Evolutionary conservation across 2,888 invertebrate genomes (phyloP).

Genomic region (Strigamia maritima): DNA sequence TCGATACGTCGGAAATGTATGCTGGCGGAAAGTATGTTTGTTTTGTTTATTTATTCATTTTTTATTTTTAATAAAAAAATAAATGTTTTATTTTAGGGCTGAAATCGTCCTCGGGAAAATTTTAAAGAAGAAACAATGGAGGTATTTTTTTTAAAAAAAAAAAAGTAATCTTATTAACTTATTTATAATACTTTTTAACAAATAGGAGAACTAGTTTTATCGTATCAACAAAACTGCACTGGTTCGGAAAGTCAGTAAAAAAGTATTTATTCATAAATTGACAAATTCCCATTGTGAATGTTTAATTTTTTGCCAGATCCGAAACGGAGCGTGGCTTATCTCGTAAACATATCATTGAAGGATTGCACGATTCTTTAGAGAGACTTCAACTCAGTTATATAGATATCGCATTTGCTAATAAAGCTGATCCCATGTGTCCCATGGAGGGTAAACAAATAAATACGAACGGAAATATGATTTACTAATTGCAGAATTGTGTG

Average conservation of each 20-base stretch:
- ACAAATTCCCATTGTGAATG: constrained; percentile 37
- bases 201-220: constrained; percentile 62
- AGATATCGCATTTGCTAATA: constrained; percentile 92
- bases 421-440: constrained; percentile 93
- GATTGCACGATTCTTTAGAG: constrained; percentile 70
- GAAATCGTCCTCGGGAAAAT: constrained; percentile 90
- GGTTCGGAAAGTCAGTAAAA: constrained; percentile 58
- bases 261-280: constrained; percentile 41
- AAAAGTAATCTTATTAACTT: not conserved
- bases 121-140: constrained; percentile 82
- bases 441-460: constrained; percentile 78
- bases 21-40: constrained; percentile 60
- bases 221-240: constrained; percentile 77
- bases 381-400: constrained; percentile 90
- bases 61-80: not conserved
- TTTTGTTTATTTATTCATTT: not conserved
- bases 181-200: not conserved
- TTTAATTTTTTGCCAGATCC: constrained; percentile 61
- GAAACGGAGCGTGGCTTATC: constrained; percentile 88
- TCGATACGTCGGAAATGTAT: constrained; percentile 88
- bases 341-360: constrained; percentile 91
- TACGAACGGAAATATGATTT: constrained; percentile 43
- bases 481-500: not conserved
- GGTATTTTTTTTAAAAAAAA: constrained; percentile 63
- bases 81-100: constrained; percentile 59